Evolutionary conservation across 2,797 vertebrate species (phyloP), one percentile per base, ranked within the genome.

Genomic region (Anomalospiza imberbis): DNA sequence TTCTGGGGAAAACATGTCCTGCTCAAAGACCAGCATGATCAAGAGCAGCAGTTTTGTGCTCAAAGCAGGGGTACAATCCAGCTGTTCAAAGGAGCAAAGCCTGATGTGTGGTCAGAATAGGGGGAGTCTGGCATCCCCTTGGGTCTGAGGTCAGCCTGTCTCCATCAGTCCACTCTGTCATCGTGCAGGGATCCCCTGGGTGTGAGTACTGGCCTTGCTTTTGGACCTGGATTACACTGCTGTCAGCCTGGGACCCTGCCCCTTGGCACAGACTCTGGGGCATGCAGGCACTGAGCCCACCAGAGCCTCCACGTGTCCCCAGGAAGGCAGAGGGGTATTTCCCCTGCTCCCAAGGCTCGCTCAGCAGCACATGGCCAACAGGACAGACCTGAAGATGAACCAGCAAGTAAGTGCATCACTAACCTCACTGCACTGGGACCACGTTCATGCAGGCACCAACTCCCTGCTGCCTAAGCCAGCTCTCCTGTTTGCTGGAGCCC

Each of bases 231-330:
- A 45, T 50, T 12, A 25, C 4, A 1, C n/a, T 6, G 5, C 26
- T 26, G 29, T 40, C 82, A 60, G 29, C n/a, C 12, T 72, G 66
- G 75, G 85, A 76, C 76, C 7, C 65, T 25, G 19, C 7, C 21
- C 16, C 45, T 79, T 58, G 36, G 67, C 61, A 15, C 53, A 58
- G 58, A 12, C 26, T 45, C 61, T 9, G 29, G 17, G 10, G 29
- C 21, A 17, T 12, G 45, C 29, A 12, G 2, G 18, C 47, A 20
- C 47, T 18, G 67, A 89, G 68, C 44, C 24, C 53, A 32, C 24
- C 45, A 20, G 50, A 80, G 68, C 42, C 54, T 29, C 17, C 54
- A 12, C 0, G 0, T 4, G 15, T 8, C 29, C 48, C 42, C 55
- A 55, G 78, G 50, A 60, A 40, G 50, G 76, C 50, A 67, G 38